Base-by-base conservation (phyloP, 2,113 vertebrate species). In the Thunnus thynnus region DNA sequence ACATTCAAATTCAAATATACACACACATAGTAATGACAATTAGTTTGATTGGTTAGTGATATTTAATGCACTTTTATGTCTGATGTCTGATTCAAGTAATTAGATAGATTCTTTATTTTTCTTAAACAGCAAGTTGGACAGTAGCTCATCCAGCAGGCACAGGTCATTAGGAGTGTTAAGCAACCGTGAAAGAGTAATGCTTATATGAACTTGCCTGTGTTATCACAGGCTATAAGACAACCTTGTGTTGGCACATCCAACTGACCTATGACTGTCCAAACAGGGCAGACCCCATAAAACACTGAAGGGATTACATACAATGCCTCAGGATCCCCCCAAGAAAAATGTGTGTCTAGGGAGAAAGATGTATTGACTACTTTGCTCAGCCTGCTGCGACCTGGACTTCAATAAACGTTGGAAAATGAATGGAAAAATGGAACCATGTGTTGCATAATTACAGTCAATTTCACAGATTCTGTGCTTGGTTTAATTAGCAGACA, bases 41-140 rank as follows among this genome's bases (percentile, higher is more conserved):
- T 30, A 13, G 7, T 22, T 52, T 62, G 61, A 76, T 86, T n/a
- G 13, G 69, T 71, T 14, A 67, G 36, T 44, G 62, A 11, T 18
- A 17, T 17, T 2, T 22, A 51, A 55, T 54, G 14, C 20, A 41
- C 16, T 58, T 3, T 30, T 52, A 13, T 50, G 13, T 72, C 27
- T 13, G 17, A 56, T 22, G 11, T 69, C 44, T 46, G 72, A 56
- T 44, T 20, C 27, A 54, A 48, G 18, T 55, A 63, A 57, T 70
- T 12, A 22, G 5, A 30, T 18, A 5, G 18, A 4, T 41, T 56
- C 22, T 67, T 62, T 56, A 27, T 66, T 79, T 65, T 68, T 73
- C 36, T 64, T n/a, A 16, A 30, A 36, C 17, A 4, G 52, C 1
- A 16, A 8, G 30, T 76, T 66, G 16, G 36, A 62, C n/a, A 58